phyloP scores from a whole-genome alignment of 2,888 invertebrate species.

The Tenodera sinensis region DNA sequence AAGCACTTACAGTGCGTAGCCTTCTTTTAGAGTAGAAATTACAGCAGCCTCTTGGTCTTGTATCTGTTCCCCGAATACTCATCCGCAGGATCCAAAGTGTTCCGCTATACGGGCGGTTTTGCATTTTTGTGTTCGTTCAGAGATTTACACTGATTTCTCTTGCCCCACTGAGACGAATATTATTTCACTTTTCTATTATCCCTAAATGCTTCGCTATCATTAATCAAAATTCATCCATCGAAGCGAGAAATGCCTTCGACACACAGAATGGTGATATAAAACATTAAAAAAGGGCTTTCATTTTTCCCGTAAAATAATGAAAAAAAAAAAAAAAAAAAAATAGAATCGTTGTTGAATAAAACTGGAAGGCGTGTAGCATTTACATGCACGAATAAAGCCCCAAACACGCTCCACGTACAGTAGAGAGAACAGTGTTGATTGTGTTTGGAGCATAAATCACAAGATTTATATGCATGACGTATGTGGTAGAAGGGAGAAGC shows the following conservation, averaged over 20 bases:
- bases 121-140: background rate
- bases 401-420: background rate
- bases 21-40: too few relatives aligned
- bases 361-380: background rate
- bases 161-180: background rate
- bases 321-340: background rate
- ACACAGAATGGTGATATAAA: background rate
- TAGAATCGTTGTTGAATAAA: background rate
- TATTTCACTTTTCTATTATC: background rate
- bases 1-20: too few relatives aligned
- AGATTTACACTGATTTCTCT: background rate
- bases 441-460: slow-evolving; percentile 5
- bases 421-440: slow-evolving; percentile 6
- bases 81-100: too few relatives aligned
- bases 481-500: background rate
- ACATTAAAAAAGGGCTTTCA: background rate
- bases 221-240: background rate
- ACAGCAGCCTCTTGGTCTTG: too few relatives aligned
- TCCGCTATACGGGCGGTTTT: too few relatives aligned
- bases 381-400: background rate
- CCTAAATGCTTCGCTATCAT: background rate
- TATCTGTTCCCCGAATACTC: too few relatives aligned
- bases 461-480: slow-evolving; percentile 17
- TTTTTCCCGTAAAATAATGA: background rate
- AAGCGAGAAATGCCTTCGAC: background rate